phyloP scores from a whole-genome alignment of 2,113 vertebrate genomes.

The Phainopepla nitens region DNA sequence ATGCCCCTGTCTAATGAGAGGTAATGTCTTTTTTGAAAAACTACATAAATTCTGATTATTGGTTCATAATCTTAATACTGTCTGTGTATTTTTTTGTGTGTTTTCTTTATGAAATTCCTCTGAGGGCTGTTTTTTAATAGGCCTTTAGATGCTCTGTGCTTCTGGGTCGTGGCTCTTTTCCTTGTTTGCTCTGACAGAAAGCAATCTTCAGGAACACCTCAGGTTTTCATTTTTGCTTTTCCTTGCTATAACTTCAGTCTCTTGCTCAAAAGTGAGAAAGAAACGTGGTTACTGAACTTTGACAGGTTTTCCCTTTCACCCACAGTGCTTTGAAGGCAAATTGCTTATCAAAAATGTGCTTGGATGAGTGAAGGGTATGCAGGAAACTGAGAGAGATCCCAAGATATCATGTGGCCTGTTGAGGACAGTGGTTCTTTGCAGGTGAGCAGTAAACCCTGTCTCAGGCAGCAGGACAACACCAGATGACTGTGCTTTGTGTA shows the following conservation, averaged over 20 bases:
- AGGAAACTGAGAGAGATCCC: neutral
- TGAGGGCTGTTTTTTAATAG: slow-evolving; percentile 11
- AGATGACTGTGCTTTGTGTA: neutral
- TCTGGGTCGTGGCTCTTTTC: neutral
- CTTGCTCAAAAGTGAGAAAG: neutral
- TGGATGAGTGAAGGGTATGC: neutral
- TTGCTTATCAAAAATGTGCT: neutral
- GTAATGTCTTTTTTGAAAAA: slow-evolving; percentile 21
- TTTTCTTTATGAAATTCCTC: slow-evolving; percentile 40
- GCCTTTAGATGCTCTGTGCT: neutral
- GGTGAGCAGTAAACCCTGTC: neutral
- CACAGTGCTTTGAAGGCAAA: slow-evolving; percentile 18
- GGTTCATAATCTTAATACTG: slow-evolving; percentile 46
- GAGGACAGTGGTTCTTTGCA: neutral
- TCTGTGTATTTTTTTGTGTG: neutral
- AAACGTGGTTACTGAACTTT: slow-evolving; percentile 37
- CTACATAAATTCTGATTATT: neutral
- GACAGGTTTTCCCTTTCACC: slow-evolving; percentile 34
- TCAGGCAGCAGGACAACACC: neutral
- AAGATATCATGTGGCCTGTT: neutral
- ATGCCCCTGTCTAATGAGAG: slow-evolving; percentile 19
- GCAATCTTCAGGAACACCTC: neutral
- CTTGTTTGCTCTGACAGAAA: slow-evolving; percentile 6
- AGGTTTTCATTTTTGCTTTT: slow-evolving; percentile 10
- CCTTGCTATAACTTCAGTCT: neutral